phyloP scores from a whole-genome alignment of 2,888 invertebrate species.

The Euproctis similis region DNA sequence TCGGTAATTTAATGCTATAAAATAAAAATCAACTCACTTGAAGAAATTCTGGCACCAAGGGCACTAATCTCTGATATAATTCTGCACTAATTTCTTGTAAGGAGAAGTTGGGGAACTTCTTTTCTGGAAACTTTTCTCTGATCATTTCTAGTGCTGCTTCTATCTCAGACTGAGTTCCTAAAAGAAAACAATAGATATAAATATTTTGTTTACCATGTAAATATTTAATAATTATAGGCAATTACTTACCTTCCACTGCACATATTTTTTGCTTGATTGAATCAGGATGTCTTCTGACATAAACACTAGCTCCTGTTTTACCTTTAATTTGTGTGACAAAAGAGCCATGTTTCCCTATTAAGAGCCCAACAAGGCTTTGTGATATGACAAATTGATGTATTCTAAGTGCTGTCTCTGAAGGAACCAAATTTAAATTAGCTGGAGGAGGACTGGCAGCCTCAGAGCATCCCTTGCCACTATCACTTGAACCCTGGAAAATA shows the following conservation, averaged over 20 bases:
- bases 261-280: slow-evolving; percentile 87
- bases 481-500: slow-evolving; percentile 81
- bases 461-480: slow-evolving; percentile 88
- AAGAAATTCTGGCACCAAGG: slow-evolving; percentile 72
- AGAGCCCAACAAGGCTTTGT: slow-evolving; percentile 85
- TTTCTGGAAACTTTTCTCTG: slow-evolving; percentile 87
- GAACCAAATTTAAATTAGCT: slow-evolving; percentile 72
- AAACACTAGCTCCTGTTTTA: slow-evolving; percentile 85
- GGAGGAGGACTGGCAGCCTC: slow-evolving; percentile 83
- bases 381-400: slow-evolving; percentile 86
- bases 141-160: slow-evolving; percentile 89
- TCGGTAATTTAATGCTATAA: no score
- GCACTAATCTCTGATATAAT: slow-evolving; percentile 65
- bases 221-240: neutral
- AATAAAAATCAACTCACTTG: slow-evolving; percentile 56
- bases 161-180: slow-evolving; percentile 85
- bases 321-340: slow-evolving; percentile 88
- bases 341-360: slow-evolving; percentile 89
- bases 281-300: slow-evolving; percentile 85
- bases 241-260: slow-evolving; percentile 82
- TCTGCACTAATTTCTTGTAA: slow-evolving; percentile 77
- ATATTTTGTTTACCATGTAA: neutral
- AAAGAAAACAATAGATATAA: neutral
- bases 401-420: slow-evolving; percentile 59
- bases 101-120: slow-evolving; percentile 86